These are phyloP conservation scores for Blera fallax DNA, from an alignment of 2,888 invertebrate genomes.

Conservation along the genomic window DNA sequence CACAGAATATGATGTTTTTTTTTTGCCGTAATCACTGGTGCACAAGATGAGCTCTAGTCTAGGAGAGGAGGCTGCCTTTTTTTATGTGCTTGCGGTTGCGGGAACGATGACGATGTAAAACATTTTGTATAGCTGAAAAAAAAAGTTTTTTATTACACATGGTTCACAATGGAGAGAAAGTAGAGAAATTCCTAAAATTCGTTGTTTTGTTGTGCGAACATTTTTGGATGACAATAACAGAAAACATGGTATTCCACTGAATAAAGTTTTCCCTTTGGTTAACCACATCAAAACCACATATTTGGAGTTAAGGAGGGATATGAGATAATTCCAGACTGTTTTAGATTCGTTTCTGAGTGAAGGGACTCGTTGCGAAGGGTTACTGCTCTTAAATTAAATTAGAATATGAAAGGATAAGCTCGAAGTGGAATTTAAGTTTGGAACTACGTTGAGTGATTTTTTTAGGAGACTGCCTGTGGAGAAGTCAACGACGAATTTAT, in stretches of 20 bases:
- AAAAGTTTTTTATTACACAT: conserved; percentile 11
- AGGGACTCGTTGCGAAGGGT: neutral
- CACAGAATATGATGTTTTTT: neutral
- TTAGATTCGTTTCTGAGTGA: neutral
- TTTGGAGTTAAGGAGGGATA: neutral
- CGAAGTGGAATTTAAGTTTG: no score
- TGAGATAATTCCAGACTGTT: neutral
- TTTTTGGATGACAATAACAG: neutral
- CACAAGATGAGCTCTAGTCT: conserved; percentile 27
- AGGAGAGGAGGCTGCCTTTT: neutral
- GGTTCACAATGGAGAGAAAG: neutral
- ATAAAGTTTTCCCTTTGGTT: neutral
- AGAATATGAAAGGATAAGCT: no score
- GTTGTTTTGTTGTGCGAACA: neutral
- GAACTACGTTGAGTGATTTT: no score
- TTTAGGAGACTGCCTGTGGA: no score
- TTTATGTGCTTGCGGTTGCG: neutral
- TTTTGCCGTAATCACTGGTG: conserved; percentile 37
- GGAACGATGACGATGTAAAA: neutral
- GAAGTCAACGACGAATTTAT: no score
- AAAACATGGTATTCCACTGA: neutral
- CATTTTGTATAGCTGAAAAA: neutral
- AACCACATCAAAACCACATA: conserved; percentile 3
- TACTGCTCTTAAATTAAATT: no score
- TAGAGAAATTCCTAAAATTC: neutral